phyloP scores from a whole-genome alignment of 2,113 vertebrate species.

The Acrocephalus arundinaceus region DNA sequence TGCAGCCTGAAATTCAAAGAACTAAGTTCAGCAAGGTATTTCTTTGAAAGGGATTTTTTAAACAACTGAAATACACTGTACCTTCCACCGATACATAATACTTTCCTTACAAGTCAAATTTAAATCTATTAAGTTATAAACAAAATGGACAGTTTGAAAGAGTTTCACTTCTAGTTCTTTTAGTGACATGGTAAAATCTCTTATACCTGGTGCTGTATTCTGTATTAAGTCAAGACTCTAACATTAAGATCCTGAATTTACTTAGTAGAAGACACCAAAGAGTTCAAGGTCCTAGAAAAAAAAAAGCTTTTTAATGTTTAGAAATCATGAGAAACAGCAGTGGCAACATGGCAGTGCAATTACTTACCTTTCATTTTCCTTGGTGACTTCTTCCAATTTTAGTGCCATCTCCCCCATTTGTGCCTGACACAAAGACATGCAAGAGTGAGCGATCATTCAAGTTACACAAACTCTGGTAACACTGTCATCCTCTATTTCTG shows the following conservation, averaged over 20 bases:
- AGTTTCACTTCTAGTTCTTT: background rate
- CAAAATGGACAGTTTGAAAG: background rate
- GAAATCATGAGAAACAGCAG: background rate
- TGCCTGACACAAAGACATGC: conserved; percentile 71
- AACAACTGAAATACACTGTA: background rate
- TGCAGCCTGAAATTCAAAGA: conserved; percentile 78
- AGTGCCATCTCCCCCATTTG: conserved; percentile 81
- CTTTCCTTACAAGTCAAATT: background rate
- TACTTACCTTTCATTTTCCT: conserved; percentile 92
- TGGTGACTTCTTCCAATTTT: conserved; percentile 84
- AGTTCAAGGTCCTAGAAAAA: background rate
- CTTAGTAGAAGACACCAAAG: background rate
- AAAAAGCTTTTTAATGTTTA: background rate
- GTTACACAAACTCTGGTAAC: background rate
- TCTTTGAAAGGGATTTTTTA: background rate
- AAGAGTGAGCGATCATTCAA: background rate
- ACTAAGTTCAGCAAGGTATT: background rate
- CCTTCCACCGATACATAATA: background rate
- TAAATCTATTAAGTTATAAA: background rate
- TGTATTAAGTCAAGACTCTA: background rate
- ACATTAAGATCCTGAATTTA: background rate
- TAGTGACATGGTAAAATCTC: background rate
- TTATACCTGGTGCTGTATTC: background rate
- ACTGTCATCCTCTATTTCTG: background rate
- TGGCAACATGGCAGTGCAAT: background rate